Evolutionary conservation across 2,797 vertebrate species (phyloP).

Genomic region (Synaphobranchus kaupii): DNA sequence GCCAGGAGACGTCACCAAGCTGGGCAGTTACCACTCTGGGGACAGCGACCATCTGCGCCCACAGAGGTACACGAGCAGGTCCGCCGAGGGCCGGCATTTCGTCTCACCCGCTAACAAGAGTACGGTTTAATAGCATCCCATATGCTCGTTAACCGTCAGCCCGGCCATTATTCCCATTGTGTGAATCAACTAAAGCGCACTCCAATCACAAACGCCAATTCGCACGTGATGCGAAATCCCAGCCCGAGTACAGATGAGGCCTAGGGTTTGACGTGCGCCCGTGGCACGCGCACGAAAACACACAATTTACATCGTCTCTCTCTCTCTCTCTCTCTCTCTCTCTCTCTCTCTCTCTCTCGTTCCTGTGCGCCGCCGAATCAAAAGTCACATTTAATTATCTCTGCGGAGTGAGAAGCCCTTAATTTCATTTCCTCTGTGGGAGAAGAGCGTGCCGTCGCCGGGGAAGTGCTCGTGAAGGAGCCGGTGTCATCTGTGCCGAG

Average conservation of each 20-base stretch:
- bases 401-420: constrained; percentile 55
- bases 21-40: constrained; percentile 8
- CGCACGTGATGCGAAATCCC: neutral
- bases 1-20: neutral
- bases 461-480: constrained; percentile 61
- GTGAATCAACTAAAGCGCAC: neutral
- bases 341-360: constrained; percentile 17
- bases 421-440: constrained; percentile 68
- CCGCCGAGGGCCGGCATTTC: neutral
- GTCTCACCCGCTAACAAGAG: constrained; percentile 9
- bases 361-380: constrained; percentile 49
- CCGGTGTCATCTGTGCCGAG: constrained; percentile 61
- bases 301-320: neutral
- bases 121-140: neutral
- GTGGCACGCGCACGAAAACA: neutral
- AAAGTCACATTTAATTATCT: constrained; percentile 63
- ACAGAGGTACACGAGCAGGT: neutral
- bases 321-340: constrained; percentile 15
- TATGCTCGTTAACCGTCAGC: neutral
- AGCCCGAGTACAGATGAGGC: neutral
- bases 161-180: neutral
- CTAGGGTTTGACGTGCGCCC: neutral
- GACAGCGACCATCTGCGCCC: neutral
- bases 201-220: neutral
- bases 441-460: constrained; percentile 53